phyloP scores from a whole-genome alignment of 2,113 vertebrate species.

The Dromaius novaehollandiae region DNA sequence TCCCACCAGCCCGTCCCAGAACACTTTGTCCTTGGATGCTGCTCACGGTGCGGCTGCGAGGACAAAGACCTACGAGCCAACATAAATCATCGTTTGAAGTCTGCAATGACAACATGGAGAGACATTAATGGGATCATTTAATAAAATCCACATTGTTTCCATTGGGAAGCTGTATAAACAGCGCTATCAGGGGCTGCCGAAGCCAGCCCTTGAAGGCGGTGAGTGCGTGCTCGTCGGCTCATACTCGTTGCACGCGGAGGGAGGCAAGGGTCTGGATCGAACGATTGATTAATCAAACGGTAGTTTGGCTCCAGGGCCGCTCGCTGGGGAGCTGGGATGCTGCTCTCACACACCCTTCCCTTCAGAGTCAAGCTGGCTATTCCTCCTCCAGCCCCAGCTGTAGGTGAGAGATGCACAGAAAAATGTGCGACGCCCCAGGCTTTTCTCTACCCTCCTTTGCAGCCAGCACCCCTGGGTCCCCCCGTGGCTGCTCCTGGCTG shows the following conservation, averaged over 20 bases:
- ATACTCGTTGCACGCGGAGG: not conserved
- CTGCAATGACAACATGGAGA: constrained; percentile 66
- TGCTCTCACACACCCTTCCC: constrained; percentile 21
- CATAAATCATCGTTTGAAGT: constrained; percentile 70
- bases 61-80: constrained; percentile 64
- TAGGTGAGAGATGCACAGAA: constrained; percentile 54
- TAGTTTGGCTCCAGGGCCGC: constrained; percentile 27
- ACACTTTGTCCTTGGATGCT: constrained; percentile 67
- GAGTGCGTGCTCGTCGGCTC: not conserved
- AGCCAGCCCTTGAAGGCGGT: constrained; percentile 12
- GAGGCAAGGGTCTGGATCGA: constrained; percentile 17
- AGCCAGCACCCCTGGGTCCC: not conserved
- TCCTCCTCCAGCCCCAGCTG: constrained; percentile 24
- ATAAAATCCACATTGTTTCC: constrained; percentile 69
- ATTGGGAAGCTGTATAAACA: constrained; percentile 59
- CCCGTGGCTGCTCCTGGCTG: not conserved
- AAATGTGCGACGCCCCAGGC: not conserved
- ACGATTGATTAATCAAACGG: constrained; percentile 17
- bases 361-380: not conserved
- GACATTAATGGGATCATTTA: constrained; percentile 64
- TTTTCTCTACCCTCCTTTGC: not conserved
- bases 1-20: constrained; percentile 28
- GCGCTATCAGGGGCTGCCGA: constrained; percentile 36
- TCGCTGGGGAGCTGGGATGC: not conserved
- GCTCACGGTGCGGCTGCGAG: constrained; percentile 12